Conservation (phyloP, 30 jellyfish, hydroid and myxozoan species). For the Sanderia malayensis region DNA sequence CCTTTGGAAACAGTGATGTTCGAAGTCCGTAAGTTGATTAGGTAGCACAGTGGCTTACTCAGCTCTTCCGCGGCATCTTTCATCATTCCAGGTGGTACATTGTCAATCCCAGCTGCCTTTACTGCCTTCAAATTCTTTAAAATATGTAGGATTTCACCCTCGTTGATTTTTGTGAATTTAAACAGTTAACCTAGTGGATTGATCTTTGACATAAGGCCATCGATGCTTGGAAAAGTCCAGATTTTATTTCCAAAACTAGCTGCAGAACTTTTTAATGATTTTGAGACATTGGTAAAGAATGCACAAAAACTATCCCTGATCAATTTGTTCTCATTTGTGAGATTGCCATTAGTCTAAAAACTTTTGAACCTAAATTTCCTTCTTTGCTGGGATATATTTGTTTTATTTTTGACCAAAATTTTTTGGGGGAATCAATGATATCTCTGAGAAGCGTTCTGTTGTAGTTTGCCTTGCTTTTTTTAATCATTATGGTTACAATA, state of each 20-base stretch:
- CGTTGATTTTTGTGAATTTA: slow-evolving; percentile 37
- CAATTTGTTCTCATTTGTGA: no score
- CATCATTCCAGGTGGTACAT: background rate
- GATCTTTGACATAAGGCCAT: no score
- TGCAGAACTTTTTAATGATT: no score
- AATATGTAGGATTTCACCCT: slow-evolving; percentile 31
- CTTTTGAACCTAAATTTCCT: no score
- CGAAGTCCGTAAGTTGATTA: no score
- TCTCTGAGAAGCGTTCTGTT: slow-evolving; percentile 12
- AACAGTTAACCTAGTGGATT: no score
- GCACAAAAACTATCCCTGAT: background rate
- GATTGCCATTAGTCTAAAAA: no score
- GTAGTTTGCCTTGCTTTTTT: slow-evolving; percentile 32
- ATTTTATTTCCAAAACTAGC: no score
- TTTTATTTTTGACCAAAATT: slow-evolving; percentile 34
- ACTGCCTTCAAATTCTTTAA: slow-evolving; percentile 38
- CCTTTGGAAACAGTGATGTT: background rate
- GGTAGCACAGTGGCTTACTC: background rate
- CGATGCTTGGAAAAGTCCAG: no score
- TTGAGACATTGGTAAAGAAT: no score
- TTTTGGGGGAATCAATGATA: slow-evolving; percentile 25
- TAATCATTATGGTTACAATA: slow-evolving; percentile 20
- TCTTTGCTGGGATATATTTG: background rate
- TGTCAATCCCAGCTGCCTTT: background rate
- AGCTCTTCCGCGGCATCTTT: background rate